Evolutionary conservation across 2,113 vertebrate genomes (phyloP).

Genomic region (Myiozetetes cayanensis): DNA sequence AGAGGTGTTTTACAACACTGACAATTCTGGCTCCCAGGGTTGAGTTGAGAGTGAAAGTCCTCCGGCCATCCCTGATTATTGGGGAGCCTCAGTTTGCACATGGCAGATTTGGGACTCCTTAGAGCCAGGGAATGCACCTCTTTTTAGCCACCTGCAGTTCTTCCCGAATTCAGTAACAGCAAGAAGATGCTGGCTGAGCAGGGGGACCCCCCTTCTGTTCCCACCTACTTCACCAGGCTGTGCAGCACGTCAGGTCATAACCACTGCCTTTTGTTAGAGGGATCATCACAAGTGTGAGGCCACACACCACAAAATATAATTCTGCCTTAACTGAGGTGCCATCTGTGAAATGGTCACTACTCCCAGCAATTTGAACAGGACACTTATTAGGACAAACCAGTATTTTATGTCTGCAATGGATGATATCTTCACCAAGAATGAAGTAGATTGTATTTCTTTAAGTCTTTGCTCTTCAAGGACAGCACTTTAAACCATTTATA

Average conservation of each 20-base stretch:
- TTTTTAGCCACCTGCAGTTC: not conserved
- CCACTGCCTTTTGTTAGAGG: not conserved
- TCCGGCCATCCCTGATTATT: not conserved
- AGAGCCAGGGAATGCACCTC: not conserved
- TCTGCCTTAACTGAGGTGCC: not conserved
- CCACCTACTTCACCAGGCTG: not conserved
- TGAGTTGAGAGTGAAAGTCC: not conserved
- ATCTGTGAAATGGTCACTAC: not conserved
- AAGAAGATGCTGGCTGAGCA: not conserved
- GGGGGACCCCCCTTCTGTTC: not conserved
- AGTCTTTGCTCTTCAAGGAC: not conserved
- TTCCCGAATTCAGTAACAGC: not conserved
- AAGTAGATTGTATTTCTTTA: not conserved
- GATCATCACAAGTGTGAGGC: not conserved
- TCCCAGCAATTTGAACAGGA: slow-evolving; percentile 24
- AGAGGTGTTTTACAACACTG: not conserved
- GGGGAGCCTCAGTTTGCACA: not conserved
- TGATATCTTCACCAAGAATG: not conserved
- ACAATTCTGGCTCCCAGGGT: not conserved
- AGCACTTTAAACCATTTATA: slow-evolving; percentile 1
- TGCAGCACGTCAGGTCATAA: not conserved
- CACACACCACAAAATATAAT: not conserved
- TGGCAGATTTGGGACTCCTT: not conserved
- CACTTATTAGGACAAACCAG: not conserved
- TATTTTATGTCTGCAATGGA: not conserved